These are phyloP conservation scores for Ricordea florida DNA, from an alignment of 92 coral and sea anemone species.

Conservation along the genomic window DNA sequence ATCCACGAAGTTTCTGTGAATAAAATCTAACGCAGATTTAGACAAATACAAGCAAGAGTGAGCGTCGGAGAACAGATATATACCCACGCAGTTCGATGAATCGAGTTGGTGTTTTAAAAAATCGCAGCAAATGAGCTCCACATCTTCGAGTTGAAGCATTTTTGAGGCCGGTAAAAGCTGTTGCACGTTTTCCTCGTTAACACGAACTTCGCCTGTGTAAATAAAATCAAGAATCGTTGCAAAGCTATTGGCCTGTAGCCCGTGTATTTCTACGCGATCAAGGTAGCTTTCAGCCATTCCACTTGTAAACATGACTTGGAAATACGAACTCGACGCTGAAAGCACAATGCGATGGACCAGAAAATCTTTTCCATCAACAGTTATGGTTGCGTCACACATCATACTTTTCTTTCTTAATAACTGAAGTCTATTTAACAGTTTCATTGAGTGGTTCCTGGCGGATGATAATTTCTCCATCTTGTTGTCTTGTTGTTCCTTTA, in stretches of 20 bases:
- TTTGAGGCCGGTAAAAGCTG: constrained; percentile 90
- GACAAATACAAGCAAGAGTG: constrained; percentile 74
- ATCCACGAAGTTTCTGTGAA: constrained; percentile 77
- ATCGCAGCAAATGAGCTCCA: constrained; percentile 82
- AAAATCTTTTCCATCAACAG: constrained; percentile 64
- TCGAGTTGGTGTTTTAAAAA: constrained; percentile 81
- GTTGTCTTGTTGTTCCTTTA: neutral
- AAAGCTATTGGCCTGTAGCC: constrained; percentile 69
- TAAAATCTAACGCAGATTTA: constrained; percentile 63
- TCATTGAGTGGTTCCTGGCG: constrained; percentile 61
- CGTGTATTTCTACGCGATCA: constrained; percentile 70
- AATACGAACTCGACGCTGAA: constrained; percentile 83
- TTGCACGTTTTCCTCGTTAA: constrained; percentile 79
- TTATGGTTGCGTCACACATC: constrained; percentile 85
- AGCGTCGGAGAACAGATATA: constrained; percentile 72
- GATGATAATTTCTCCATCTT: neutral
- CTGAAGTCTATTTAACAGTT: constrained; percentile 59
- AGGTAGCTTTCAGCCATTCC: constrained; percentile 78
- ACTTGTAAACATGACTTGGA: constrained; percentile 85
- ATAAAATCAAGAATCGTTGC: constrained; percentile 80
- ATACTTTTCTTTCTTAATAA: constrained; percentile 52
- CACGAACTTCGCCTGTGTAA: constrained; percentile 82
- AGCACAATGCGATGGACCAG: constrained; percentile 73
- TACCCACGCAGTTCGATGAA: constrained; percentile 84
- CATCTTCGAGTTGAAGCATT: constrained; percentile 89